These are phyloP conservation scores for Equus przewalskii DNA, from an alignment of 2,113 vertebrate genomes.

Conservation along the genomic window DNA sequence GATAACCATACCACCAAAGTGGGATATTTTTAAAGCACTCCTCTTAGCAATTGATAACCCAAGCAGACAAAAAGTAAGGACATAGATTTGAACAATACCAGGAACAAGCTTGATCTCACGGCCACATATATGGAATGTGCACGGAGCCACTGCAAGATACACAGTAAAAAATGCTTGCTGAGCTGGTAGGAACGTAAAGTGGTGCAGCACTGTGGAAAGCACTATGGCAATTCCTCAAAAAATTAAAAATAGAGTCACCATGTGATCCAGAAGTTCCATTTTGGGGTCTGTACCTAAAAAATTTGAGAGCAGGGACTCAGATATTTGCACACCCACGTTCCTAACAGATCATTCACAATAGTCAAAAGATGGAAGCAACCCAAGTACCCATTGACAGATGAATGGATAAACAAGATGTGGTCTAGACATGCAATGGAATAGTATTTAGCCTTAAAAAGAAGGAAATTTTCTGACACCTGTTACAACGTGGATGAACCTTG, in stretches of 20 bases:
- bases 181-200: neutral
- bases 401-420: neutral
- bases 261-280: neutral
- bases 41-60: neutral
- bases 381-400: neutral
- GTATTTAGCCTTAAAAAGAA: neutral
- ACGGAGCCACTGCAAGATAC: neutral
- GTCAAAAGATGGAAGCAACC: neutral
- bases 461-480: neutral
- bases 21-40: neutral
- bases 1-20: neutral
- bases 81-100: neutral
- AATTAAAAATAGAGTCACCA: neutral
- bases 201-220: neutral
- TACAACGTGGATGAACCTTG: neutral
- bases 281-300: neutral
- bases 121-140: too few species aligned
- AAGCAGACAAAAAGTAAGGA: neutral
- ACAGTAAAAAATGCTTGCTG: neutral
- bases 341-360: neutral
- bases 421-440: neutral
- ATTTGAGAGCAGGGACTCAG: neutral
- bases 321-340: neutral
- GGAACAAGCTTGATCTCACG: neutral
- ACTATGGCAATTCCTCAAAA: neutral